Evolutionary conservation across 2,113 vertebrate genomes (phyloP), one percentile per base, ranked within the genome.

Genomic region (Nymphicus hollandicus): DNA sequence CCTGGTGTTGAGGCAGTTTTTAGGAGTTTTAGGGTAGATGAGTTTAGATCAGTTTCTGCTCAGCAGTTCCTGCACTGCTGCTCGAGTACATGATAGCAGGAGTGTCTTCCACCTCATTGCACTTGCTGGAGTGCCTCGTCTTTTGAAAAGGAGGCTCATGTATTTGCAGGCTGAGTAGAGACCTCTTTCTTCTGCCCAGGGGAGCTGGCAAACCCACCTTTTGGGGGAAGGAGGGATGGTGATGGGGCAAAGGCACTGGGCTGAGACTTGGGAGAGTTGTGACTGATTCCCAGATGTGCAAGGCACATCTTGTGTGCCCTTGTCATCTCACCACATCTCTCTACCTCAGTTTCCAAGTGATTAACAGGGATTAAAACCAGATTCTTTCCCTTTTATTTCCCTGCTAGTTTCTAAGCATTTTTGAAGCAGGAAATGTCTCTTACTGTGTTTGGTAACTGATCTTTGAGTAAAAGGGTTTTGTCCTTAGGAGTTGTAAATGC

Each of bases 391-490:
- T 91, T 39, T 79, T 74, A 11, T 93, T 91, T 72, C 44, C 61
- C 5, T 0, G 25, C 19, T 70, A 28, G 9, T 56, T 73, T 70
- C 29, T 56, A 44, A 66, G 61, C 3, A 6, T 31, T 85, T 94
- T 86, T 86, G 56, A 81, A 93, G 33, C 83, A 71, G 35, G 47
- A 66, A 74, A 35, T 0, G 0, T 37, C 50, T 71, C 85, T 93
- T 43, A 27, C 88, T 88, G 69, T 78, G 80, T 76, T 71, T 43
- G 28, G 83, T 88, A 91, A 81, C 72, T 92, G 93, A 80, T 93
- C 77, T 86, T 68, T 68, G 60, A 78, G 35, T 39, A 47, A 63
- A 78, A 89, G 56, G 35, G 10, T 35, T 93, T 88, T 94, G 52
- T 86, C 56, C 33, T 81, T 28, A 60, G 72, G 79, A 90, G 43